Base-by-base conservation (phyloP, 2,797 vertebrate genomes). In the Distichodus sexfasciatus region DNA sequence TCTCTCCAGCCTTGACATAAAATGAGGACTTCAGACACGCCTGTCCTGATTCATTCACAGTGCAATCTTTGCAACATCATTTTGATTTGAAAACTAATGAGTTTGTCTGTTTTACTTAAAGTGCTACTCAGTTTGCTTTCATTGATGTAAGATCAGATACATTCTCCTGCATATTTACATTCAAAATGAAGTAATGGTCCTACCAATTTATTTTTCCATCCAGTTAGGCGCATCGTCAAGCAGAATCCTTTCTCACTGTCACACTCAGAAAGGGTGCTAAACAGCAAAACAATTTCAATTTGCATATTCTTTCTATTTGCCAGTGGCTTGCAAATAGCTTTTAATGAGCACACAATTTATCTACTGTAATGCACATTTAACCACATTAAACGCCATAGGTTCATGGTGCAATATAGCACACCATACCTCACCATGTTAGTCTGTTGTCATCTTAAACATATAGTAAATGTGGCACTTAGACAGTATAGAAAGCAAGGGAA, bases 211-310 rank as follows among this genome's bases (percentile, higher is more conserved):
- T n/a, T n/a, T n/a, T n/a, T n/a, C n/a, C n/a, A n/a, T n/a, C n/a
- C n/a, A n/a, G n/a, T n/a, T n/a, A n/a, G n/a, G 55, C 44, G 53
- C 64, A 66, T 66, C 50, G 55, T 66, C 38, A 23, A 38, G 63
- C 50, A 55, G 38, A 23, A 17, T 51, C 55, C 50, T 55, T 55
- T 43, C 63, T 66, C 36, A 66, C 48, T 29, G 38, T 66, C 64
- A 55, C 64, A 55, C 38, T 15, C 47, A 54, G 50, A 55, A 51
- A 66, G 44, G 40, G 36, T 54, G 55, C 55, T 66, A 66, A 24
- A 55, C 36, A 12, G 38, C 63, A 29, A 11, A 8, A 8, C 54
- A 38, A 54, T 44, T 55, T n/a, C n/a, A n/a, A n/a, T n/a, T n/a
- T n/a, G n/a, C n/a, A n/a, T n/a, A n/a, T n/a, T n/a, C n/a, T n/a